phyloP scores from a whole-genome alignment of 2,113 vertebrate genomes.

The Petromus typicus region DNA sequence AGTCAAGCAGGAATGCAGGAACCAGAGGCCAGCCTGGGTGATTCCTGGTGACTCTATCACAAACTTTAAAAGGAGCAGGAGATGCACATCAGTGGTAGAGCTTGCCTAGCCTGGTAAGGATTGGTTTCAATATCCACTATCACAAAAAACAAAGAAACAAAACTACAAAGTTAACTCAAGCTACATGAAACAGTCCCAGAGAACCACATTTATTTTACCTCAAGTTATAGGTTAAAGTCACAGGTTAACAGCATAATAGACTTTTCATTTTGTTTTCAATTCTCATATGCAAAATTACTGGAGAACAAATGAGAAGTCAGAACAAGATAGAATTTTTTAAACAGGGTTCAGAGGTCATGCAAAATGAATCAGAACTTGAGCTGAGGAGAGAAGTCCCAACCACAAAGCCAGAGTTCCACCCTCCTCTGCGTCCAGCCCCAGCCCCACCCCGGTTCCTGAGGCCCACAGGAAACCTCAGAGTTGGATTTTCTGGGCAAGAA shows the following conservation, averaged over 20 bases:
- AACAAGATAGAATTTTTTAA: background rate
- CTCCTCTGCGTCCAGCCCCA: background rate
- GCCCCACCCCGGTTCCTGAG: background rate
- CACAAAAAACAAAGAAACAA: background rate
- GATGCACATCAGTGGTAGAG: background rate
- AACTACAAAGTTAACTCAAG: background rate
- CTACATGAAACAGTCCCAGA: background rate
- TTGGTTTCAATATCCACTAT: background rate
- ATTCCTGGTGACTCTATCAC: background rate
- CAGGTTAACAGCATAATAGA: background rate
- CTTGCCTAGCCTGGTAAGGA: background rate
- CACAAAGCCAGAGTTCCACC: background rate
- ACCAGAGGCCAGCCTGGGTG: background rate
- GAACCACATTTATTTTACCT: background rate
- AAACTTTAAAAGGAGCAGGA: background rate
- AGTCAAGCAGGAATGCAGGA: background rate
- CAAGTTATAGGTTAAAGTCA: background rate
- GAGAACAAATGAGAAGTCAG: background rate
- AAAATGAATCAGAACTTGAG: background rate
- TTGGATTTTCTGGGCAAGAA: background rate
- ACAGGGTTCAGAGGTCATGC: background rate
- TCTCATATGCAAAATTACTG: background rate
- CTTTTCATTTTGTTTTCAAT: background rate
- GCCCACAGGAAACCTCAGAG: background rate
- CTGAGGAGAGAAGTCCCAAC: background rate